Percentiles rank a stretch among this genome's conserved stretches.
Conservation (phyloP, 2,888 invertebrate species). For the Kryphioiulus occultus region DNA sequence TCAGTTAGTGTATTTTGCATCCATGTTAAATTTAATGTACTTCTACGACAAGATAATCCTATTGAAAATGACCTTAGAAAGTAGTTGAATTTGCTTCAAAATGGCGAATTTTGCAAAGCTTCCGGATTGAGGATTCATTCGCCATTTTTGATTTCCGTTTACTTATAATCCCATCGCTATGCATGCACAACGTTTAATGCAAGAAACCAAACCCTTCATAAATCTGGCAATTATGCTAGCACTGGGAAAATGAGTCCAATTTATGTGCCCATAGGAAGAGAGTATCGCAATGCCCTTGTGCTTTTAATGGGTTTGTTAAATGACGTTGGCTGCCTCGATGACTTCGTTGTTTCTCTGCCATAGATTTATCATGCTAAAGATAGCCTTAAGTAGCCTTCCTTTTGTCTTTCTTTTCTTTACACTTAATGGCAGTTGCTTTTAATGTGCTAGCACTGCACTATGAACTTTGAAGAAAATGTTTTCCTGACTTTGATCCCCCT, state of each 20-base stretch:
- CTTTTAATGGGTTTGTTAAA: conserved; percentile 11
- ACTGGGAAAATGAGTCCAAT: background rate
- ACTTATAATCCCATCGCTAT: background rate
- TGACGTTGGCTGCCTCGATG: background rate
- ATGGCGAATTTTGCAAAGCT: too few relatives aligned
- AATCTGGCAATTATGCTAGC: background rate
- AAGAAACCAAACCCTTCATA: background rate
- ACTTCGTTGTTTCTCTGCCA: background rate
- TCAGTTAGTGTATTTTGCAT: too few relatives aligned
- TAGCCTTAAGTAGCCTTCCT: background rate
- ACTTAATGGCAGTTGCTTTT: background rate
- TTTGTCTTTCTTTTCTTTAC: background rate
- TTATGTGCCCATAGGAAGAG: background rate
- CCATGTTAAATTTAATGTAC: too few relatives aligned
- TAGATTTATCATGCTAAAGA: background rate
- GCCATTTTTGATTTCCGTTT: background rate
- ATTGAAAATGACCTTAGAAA: too few relatives aligned
- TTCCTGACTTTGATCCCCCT: background rate
- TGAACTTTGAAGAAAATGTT: background rate
- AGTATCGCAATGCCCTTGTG: background rate
- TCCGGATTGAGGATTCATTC: background rate
- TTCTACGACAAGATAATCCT: too few relatives aligned
- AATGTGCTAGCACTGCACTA: background rate
- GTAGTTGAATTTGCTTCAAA: too few relatives aligned
- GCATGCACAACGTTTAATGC: background rate